A percentile compares a stretch with the other conserved stretches of the same genome.
Evolutionary conservation across 2,888 invertebrate species (phyloP).

Genomic region (Callosobruchus maculatus): DNA sequence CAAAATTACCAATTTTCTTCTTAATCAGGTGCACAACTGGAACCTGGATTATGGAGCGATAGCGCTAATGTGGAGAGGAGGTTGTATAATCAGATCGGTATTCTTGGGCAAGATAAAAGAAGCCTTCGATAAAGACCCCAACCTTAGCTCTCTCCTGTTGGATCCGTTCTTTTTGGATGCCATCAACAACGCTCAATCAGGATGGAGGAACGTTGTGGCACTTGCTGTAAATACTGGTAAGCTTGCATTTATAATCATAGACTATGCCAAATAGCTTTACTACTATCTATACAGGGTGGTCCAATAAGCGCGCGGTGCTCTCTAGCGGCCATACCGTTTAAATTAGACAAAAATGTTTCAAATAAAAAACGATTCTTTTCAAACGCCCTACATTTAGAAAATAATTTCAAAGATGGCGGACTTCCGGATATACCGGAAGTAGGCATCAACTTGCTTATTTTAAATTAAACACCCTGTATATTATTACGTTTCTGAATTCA

Average conservation of each 20-base stretch:
- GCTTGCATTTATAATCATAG: not conserved
- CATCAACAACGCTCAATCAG: conserved; percentile 73
- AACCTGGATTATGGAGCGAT: conserved; percentile 96
- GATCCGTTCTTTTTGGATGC: conserved; percentile 91
- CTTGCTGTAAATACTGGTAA: conserved; percentile 53
- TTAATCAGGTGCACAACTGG: conserved; percentile 74
- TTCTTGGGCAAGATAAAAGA: conserved; percentile 89
- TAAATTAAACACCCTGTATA: too few species aligned
- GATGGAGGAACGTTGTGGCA: conserved; percentile 82
- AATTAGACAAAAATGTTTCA: too few species aligned
- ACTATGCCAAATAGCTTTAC: too few species aligned
- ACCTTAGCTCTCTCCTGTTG: conserved; percentile 80
- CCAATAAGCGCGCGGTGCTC: too few species aligned
- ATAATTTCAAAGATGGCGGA: too few species aligned
- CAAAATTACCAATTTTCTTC: not conserved
- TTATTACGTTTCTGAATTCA: too few species aligned
- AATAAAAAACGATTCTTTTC: too few species aligned
- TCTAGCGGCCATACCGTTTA: too few species aligned
- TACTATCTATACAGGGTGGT: too few species aligned
- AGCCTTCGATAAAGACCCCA: conserved; percentile 87
- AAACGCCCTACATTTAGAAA: too few species aligned
- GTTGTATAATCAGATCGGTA: conserved; percentile 93
- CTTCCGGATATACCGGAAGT: too few species aligned
- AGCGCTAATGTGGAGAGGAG: conserved; percentile 99
- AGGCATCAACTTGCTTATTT: too few species aligned